phyloP scores from a whole-genome alignment of 2,113 vertebrate species.

The Mustela nigripes region DNA sequence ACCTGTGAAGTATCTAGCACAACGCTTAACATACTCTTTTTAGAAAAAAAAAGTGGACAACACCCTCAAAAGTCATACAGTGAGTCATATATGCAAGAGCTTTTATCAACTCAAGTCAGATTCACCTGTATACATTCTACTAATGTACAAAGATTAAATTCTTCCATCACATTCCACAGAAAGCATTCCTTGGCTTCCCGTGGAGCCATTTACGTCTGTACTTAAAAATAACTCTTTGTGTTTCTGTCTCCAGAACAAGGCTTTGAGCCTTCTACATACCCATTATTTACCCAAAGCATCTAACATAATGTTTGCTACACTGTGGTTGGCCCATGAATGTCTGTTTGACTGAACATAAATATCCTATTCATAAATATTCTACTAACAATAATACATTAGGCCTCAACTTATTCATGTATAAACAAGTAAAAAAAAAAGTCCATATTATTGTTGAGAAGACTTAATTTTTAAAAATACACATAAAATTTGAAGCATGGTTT shows the following conservation, averaged over 20 bases:
- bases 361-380: conserved; percentile 10
- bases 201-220: conserved; percentile 13
- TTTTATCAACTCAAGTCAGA: background rate
- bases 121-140: conserved; percentile 15
- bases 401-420: background rate
- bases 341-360: background rate
- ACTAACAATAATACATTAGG: conserved; percentile 49
- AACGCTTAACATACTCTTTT: background rate
- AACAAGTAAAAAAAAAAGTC: conserved; percentile 1
- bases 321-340: background rate
- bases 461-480: background rate
- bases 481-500: background rate
- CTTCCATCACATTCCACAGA: background rate
- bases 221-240: conserved; percentile 58
- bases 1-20: background rate
- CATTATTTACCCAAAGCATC: conserved; percentile 57
- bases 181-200: conserved; percentile 28
- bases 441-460: background rate
- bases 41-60: background rate
- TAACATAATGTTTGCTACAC: conserved; percentile 25
- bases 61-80: background rate
- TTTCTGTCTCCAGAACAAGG: conserved; percentile 54
- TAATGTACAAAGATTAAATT: conserved; percentile 25
- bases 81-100: background rate
- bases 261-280: conserved; percentile 4